Conservation (phyloP, 2,113 vertebrate species). For the Ammodytes dubius region DNA sequence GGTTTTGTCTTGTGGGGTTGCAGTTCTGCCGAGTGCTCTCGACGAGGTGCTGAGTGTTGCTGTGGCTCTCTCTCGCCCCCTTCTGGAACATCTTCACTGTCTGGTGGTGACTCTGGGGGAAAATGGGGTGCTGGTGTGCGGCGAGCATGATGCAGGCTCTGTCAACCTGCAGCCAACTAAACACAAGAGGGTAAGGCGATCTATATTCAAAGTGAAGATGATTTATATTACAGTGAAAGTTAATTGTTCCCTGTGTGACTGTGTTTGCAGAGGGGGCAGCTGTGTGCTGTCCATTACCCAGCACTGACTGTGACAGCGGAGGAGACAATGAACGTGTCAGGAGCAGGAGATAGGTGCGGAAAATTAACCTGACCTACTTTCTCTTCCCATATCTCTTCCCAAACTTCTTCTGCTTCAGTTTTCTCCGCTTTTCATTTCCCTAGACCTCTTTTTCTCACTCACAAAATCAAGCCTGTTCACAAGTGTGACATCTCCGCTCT, state of each 20-base stretch:
- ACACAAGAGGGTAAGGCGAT: conserved; percentile 71
- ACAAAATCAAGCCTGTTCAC: neutral
- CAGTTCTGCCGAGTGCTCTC: conserved; percentile 81
- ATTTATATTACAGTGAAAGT: neutral
- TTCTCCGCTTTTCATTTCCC: neutral
- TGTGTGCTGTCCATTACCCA: conserved; percentile 89
- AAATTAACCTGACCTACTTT: conserved; percentile 8
- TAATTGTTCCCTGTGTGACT: conserved; percentile 19
- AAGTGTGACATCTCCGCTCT: neutral
- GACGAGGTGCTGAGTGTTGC: conserved; percentile 84
- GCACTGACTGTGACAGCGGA: conserved; percentile 79
- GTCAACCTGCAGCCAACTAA: conserved; percentile 81
- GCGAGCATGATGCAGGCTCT: conserved; percentile 80
- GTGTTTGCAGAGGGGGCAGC: conserved; percentile 80
- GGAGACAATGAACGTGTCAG: conserved; percentile 89
- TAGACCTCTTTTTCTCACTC: neutral
- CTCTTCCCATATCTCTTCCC: neutral
- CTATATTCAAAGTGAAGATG: neutral
- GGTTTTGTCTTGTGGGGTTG: conserved; percentile 37
- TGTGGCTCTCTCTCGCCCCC: conserved; percentile 85
- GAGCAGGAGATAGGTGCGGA: conserved; percentile 92
- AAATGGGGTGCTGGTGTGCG: conserved; percentile 88
- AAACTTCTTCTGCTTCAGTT: conserved; percentile 16
- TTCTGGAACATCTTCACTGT: conserved; percentile 88
- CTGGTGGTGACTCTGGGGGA: conserved; percentile 89